Evolutionary conservation across 2,797 vertebrate genomes (phyloP), one percentile per base, ranked within the genome.

Genomic region (Allobates femoralis): DNA sequence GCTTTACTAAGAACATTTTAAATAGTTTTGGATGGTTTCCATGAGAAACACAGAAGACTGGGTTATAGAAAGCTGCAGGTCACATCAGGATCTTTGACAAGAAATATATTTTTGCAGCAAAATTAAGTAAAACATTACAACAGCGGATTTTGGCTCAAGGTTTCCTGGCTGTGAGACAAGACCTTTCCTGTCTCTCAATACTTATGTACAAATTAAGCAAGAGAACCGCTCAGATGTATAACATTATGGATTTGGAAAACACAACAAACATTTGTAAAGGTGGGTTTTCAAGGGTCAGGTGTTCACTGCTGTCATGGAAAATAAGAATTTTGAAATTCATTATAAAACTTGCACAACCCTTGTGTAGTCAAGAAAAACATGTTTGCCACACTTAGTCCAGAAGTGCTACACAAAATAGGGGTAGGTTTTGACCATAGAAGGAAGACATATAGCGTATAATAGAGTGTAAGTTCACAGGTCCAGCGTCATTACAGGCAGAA

Each of bases 41-140:
- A 84, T 87, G 58, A 84, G 56, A 87, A 84, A 74, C 60, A 85
- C 83, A 55, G 34, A 79, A 26, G 71, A 74, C 21, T n/a, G 53
- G 18, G 75, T 41, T 79, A 73, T 14, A 69, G 23, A 55, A 46
- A 46, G n/a, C 32, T 71, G 19, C 41, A 55, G 82, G 76, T 87
- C 81, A 84, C 37, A 53, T 84, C 41, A 87, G 85, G 85, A 73
- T 76, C 58, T 37, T 55, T 26, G 69, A 79, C 41, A 53, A 86
- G 21, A 77, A 77, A 64, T 82, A 53, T 53, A 82, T 86, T 75
- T 85, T 77, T 86, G 32, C 11, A 51, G 23, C 41, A 28, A 69
- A 62, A 30, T 78, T 19, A 86, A 81, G 46, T 56, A 18, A 60
- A 69, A 66, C 56, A 86, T 81, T 81, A 81, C 67, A 75, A 67